These are phyloP conservation scores for Meloidogyne floridensis DNA, from an alignment of 1,140 invertebrate species.

Conservation along the genomic window DNA sequence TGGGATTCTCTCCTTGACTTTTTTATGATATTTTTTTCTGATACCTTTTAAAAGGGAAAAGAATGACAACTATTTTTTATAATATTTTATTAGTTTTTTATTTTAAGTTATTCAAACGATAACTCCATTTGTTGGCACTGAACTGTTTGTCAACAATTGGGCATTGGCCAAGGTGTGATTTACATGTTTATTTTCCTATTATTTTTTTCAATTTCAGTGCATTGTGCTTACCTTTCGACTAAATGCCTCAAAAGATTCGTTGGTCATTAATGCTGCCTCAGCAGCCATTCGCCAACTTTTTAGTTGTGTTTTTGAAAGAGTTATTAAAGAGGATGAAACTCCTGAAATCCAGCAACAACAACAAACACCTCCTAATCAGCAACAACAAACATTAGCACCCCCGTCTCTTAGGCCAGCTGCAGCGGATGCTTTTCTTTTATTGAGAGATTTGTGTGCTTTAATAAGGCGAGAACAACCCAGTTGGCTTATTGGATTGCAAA, in stretches of 20 bases:
- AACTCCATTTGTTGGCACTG: conserved; percentile 88
- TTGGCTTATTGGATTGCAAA: conserved; percentile 90
- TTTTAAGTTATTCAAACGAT: conserved; percentile 86
- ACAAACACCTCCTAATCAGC: conserved; percentile 38
- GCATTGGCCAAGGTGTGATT: conserved; percentile 79
- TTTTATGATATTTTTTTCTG: too few species aligned
- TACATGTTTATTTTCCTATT: background rate
- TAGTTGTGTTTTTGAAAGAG: conserved; percentile 92
- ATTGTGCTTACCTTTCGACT: conserved; percentile 91
- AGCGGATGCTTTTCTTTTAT: conserved; percentile 88
- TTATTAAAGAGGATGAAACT: conserved; percentile 78
- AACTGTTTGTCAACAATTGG: conserved; percentile 87
- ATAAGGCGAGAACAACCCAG: conserved; percentile 92
- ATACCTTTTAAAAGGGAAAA: too few species aligned
- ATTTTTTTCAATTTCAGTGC: conserved; percentile 73
- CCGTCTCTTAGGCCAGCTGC: conserved; percentile 80
- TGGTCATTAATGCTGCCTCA: conserved; percentile 91
- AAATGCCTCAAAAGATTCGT: conserved; percentile 88
- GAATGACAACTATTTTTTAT: too few species aligned
- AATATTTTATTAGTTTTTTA: background rate
- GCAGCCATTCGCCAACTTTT: conserved; percentile 93
- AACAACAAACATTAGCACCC: conserved; percentile 58
- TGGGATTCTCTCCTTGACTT: too few species aligned
- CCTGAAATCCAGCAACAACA: conserved; percentile 75
- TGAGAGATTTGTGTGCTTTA: conserved; percentile 86